phyloP scores from a whole-genome alignment of 2,888 invertebrate species.

The Leucania comma region DNA sequence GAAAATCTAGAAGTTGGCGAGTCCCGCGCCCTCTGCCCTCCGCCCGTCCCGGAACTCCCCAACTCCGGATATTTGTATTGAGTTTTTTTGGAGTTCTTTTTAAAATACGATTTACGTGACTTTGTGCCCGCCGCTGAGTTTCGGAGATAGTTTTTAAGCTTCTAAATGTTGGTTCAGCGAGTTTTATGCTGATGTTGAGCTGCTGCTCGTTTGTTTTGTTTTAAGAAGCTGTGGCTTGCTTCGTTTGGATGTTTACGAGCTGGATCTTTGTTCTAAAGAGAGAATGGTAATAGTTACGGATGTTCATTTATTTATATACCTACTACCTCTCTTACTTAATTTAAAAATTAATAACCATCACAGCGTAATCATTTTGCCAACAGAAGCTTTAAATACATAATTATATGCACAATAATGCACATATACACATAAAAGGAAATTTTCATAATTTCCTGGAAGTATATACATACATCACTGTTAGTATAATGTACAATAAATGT shows the following conservation, averaged over 20 bases:
- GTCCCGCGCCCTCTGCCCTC: constrained; percentile 29
- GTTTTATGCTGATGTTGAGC: constrained; percentile 35
- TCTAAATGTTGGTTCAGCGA: constrained; percentile 34
- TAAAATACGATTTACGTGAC: constrained; percentile 58
- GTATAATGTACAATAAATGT: not conserved
- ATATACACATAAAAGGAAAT: not conserved
- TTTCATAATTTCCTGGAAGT: not conserved
- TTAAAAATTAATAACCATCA: not conserved
- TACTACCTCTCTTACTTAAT: not conserved
- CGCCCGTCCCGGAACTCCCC: constrained; percentile 27
- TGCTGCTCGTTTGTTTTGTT: not conserved
- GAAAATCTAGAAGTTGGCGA: constrained; percentile 40
- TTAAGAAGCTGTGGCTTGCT: not conserved
- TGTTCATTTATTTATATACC: not conserved
- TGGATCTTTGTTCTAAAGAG: not conserved
- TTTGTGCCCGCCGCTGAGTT: constrained; percentile 40
- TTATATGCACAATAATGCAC: too few species aligned
- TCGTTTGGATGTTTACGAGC: not conserved
- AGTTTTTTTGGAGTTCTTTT: constrained; percentile 55
- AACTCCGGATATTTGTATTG: constrained; percentile 56
- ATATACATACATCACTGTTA: not conserved
- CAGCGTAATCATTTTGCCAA: not conserved
- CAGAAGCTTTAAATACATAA: not conserved
- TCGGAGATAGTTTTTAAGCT: constrained; percentile 49
- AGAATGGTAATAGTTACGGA: not conserved